Evolutionary conservation across 2,888 invertebrate genomes (phyloP), one percentile per base, ranked within the genome.

Genomic region (Lasioglossum villosulum): DNA sequence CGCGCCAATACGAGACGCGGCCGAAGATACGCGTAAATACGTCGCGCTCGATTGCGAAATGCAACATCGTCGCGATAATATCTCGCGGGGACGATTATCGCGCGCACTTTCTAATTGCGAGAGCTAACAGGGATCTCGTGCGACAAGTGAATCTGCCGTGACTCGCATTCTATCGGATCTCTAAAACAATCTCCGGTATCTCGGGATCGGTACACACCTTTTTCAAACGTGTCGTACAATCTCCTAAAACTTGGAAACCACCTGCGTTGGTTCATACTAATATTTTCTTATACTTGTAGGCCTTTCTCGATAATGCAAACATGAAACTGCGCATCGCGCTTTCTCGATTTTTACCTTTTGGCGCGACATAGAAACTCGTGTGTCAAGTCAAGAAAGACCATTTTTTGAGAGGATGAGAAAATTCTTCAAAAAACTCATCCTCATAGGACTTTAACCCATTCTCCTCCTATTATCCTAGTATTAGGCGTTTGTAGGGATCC

Each of bases 101-200:
- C 63, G 63, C 81, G 82, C 72, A 79, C 88, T 89, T 89, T 89
- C 88, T 89, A 89, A 89, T 89, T 85, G 85, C 88, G 77, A 76
- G 79, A 84, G 37, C 66, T 63, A 76, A 76, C 87, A 70, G 63
- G 77, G 78, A 83, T 74, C 71, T 48, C 79, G 12, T 23, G 30
- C 23, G 4, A 19, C 16, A 63, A 63, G 63, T 27, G 63, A 30
- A 63, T 63, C 63, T 30, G 30, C 63, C 63, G 30, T 30, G 27
- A 30, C 63, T 27, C 63, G 30, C 30, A 16, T 63, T 63, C 27
- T 63, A 16, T 63, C 63, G 16, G 16, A 63, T 16, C 63, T 56
- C n/a, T 10, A 4, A n/a, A 56, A 56, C 56, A 56, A 56, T 56
- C 56, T 10, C 56, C 12, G 56, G 4, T 56, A 10, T 56, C 56